phyloP scores from a whole-genome alignment of 2,888 invertebrate species.

The Andricus quercusramuli region DNA sequence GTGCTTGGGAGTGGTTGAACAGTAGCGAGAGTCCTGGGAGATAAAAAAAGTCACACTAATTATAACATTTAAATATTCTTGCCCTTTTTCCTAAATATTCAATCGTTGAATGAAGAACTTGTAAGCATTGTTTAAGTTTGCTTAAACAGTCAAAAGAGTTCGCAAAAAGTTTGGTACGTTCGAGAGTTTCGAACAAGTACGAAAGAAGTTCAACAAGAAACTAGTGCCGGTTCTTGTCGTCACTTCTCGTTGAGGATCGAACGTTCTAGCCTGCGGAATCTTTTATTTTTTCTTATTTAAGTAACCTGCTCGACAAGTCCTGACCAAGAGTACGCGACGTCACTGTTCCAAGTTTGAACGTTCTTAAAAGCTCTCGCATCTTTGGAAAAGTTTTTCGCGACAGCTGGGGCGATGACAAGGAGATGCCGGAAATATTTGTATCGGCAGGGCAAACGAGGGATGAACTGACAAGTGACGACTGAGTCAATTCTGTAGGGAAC shows the following conservation, averaged over 20 bases:
- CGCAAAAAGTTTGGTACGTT: constrained; percentile 5
- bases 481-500: constrained; percentile 38
- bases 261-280: neutral
- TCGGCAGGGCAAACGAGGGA: constrained; percentile 43
- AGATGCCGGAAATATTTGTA: constrained; percentile 50
- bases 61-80: too few species aligned
- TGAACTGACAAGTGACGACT: constrained; percentile 30
- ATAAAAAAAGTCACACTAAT: too few species aligned
- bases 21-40: too few species aligned
- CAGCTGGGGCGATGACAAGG: constrained; percentile 53
- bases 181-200: constrained; percentile 33
- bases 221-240: constrained; percentile 33
- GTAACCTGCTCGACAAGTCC: constrained; percentile 20
- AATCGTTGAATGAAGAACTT: neutral
- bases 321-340: constrained; percentile 1
- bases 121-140: constrained; percentile 15
- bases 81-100: too few species aligned
- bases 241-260: constrained; percentile 32
- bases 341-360: constrained; percentile 46
- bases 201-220: constrained; percentile 32
- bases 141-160: constrained; percentile 32
- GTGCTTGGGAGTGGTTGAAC: too few species aligned
- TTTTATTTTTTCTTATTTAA: constrained; percentile 23
- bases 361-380: constrained; percentile 51
- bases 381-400: constrained; percentile 53